Evolutionary conservation across 30 jellyfish, hydroid and myxozoan genomes (phyloP).

Genomic region (Cassiopea andromeda): DNA sequence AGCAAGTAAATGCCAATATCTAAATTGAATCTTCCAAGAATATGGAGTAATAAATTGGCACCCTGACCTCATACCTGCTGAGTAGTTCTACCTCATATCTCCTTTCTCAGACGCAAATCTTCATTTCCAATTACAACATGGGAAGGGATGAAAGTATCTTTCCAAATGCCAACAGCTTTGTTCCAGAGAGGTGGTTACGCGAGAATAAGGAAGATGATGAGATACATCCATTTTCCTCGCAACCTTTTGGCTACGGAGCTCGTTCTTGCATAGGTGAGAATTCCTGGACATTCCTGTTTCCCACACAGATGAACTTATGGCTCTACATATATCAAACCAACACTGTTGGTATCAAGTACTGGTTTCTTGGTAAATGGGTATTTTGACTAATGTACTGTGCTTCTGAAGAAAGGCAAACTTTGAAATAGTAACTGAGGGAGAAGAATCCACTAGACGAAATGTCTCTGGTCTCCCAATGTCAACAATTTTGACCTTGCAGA

Average conservation of each 20-base stretch:
- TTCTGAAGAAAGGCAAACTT: too few species aligned
- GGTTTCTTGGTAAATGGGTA: too few species aligned
- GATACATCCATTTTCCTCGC: conserved; percentile 36
- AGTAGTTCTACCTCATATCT: background rate
- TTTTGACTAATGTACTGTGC: too few species aligned
- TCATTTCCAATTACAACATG: background rate
- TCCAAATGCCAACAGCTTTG: conserved; percentile 46
- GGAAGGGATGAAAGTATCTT: conserved; percentile 20
- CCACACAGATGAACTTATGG: background rate
- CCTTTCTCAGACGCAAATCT: conserved; percentile 6
- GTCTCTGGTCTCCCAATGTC: too few species aligned
- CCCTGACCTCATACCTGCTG: background rate
- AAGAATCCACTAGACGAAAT: too few species aligned
- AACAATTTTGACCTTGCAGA: too few species aligned
- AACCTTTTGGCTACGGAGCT: conserved; percentile 53
- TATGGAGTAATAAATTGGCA: too few species aligned
- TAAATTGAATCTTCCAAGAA: too few species aligned
- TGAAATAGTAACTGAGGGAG: too few species aligned
- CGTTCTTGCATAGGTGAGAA: conserved; percentile 38
- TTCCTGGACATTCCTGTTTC: conserved; percentile 12
- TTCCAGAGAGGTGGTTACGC: conserved; percentile 73
- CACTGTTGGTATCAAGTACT: too few species aligned
- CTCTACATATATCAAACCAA: background rate
- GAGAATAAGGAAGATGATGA: conserved; percentile 7
- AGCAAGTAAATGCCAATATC: too few species aligned